Conservation (phyloP, 2,113 vertebrate genomes). For the Colius striatus region DNA sequence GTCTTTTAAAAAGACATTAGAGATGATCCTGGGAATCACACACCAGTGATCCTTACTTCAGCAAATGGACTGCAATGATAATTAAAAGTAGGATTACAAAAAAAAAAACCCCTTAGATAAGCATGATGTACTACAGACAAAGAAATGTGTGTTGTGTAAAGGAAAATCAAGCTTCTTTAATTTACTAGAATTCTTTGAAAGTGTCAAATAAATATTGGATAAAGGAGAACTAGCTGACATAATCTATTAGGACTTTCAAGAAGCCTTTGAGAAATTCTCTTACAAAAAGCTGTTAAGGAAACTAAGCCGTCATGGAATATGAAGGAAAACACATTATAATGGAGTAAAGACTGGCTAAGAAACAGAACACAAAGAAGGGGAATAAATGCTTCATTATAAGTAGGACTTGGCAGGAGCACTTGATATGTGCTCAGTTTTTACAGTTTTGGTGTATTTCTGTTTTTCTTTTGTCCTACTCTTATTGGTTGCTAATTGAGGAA, state of each 20-base stretch:
- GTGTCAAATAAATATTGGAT: conserved; percentile 42
- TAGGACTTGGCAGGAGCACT: background rate
- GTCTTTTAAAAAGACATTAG: conserved; percentile 55
- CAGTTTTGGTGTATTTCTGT: background rate
- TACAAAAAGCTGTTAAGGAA: conserved; percentile 32
- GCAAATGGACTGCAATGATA: conserved; percentile 44
- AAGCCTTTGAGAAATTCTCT: conserved; percentile 52
- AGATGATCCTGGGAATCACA: conserved; percentile 30
- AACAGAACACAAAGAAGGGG: background rate
- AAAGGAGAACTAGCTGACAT: conserved; percentile 31
- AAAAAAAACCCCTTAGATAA: background rate
- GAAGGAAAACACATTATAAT: conserved; percentile 9
- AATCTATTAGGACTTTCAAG: conserved; percentile 47
- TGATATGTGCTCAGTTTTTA: background rate
- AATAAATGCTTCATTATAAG: background rate
- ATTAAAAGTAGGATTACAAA: conserved; percentile 43
- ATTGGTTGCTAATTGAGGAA: background rate
- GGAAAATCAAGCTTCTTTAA: conserved; percentile 44
- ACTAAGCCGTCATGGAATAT: background rate
- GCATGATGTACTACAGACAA: background rate
- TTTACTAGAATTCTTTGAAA: conserved; percentile 45
- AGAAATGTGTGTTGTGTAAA: background rate
- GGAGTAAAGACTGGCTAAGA: background rate
- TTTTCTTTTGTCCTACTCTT: too few species aligned
- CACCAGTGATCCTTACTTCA: conserved; percentile 1